Base-by-base conservation (phyloP, 2,113 vertebrate genomes). In the Pagrus major region DNA sequence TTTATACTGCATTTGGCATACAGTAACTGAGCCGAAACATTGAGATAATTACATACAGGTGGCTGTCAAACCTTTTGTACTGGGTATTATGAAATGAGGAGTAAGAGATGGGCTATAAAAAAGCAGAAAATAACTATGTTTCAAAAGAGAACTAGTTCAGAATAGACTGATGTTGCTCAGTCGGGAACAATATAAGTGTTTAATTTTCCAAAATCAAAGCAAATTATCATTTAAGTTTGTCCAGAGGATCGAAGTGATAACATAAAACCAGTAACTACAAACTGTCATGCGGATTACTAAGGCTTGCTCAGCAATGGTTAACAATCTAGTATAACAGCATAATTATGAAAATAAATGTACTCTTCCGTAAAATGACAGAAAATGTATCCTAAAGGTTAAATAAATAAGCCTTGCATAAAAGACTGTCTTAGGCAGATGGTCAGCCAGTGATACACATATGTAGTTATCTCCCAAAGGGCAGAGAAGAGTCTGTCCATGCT, bases 361-460 rank as follows among this genome's bases (percentile, higher is more conserved):
- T 51, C 1, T 29, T 51, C 27, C 42, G 11, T 37, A 59, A 64
- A 79, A 64, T 70, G 18, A 58, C 16, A 71, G 8, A 27, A 56
- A 44, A 33, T 41, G 29, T 12, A 65, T 65, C 9, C 47, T 16
- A 56, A 60, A 75, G 47, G 49, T 78, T 41, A 81, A 80, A 65
- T n/a, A 68, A 71, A 71, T 56, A 84, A 70, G 25, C 27, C 14
- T 56, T 41, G 39, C 41, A 51, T 59, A 80, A 64, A 79, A 75
- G 10, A 71, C 69, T 3, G 33, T 61, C 54, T 71, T 31, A 47
- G 58, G 56, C 85, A 92, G 87, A 86, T 81, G 81, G 73, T 73
- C 47, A 35, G 54, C 80, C 44, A 72, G 69, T 61, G 21, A 83
- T 58, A 74, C 68, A 84, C 72, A 81, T 76, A 69, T 76, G 76